Percentiles rank a stretch among this genome's conserved stretches.
Conservation (phyloP, 2,888 invertebrate species). For the Sesia apiformis region DNA sequence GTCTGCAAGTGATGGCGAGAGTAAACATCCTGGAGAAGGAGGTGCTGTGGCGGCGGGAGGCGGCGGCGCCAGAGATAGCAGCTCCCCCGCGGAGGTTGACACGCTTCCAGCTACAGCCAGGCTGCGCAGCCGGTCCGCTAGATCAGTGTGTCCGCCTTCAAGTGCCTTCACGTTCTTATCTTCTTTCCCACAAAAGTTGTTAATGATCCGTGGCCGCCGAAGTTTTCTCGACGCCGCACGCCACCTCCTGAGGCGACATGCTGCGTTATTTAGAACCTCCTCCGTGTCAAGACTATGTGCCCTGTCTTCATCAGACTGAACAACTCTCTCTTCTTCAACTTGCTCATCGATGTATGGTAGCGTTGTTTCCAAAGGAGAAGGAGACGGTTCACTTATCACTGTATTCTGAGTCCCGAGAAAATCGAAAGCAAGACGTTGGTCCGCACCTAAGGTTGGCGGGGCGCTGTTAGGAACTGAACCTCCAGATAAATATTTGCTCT, state of each 20-base stretch:
- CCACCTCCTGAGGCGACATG: conserved; percentile 64
- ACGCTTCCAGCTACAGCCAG: conserved; percentile 62
- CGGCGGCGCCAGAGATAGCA: conserved; percentile 59
- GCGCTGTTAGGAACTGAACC: conserved; percentile 7
- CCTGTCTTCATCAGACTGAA: conserved; percentile 49
- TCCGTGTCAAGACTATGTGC: conserved; percentile 41
- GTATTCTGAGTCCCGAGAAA: conserved; percentile 39
- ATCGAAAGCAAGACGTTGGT: conserved; percentile 55
- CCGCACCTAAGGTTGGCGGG: conserved; percentile 40
- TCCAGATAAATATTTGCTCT: conserved; percentile 4
- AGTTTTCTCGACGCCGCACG: conserved; percentile 68
- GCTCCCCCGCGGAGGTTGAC: conserved; percentile 61
- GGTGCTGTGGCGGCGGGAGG: conserved; percentile 65
- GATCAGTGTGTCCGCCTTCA: conserved; percentile 52
- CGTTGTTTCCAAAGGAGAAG: conserved; percentile 30
- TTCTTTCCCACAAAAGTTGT: conserved; percentile 52
- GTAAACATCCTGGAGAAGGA: conserved; percentile 61
- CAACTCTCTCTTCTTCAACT: conserved; percentile 29
- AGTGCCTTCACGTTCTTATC: conserved; percentile 32
- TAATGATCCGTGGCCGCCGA: conserved; percentile 60
- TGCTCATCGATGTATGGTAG: conserved; percentile 59
- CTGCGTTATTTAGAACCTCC: conserved; percentile 57
- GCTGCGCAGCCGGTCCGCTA: conserved; percentile 58
- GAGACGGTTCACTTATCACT: conserved; percentile 30
- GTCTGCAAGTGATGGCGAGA: conserved; percentile 59